phyloP scores from a whole-genome alignment of 1,140 invertebrate genomes.

The Sminthurides bifidus region DNA sequence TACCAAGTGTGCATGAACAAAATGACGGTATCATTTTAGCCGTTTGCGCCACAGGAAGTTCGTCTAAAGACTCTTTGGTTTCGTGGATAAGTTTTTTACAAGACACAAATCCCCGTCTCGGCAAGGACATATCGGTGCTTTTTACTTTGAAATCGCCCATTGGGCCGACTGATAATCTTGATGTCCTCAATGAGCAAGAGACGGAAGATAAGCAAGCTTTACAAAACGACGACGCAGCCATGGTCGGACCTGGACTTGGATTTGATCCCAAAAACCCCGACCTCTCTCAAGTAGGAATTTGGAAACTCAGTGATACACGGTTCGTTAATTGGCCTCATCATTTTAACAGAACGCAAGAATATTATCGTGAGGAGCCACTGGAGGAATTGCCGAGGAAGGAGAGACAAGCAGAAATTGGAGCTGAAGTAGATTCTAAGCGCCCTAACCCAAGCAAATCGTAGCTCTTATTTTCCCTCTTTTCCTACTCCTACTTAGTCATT shows the following conservation, averaged over 20 bases:
- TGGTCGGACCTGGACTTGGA: conserved; percentile 3
- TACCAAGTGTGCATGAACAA: conserved; percentile 73
- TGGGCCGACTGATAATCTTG: conserved; percentile 31
- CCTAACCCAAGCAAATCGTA: too few species aligned
- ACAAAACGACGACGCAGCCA: background rate
- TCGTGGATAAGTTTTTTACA: conserved; percentile 85
- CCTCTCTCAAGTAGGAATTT: conserved; percentile 25
- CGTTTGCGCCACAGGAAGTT: conserved; percentile 79
- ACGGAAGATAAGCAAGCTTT: conserved; percentile 2
- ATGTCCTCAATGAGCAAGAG: conserved; percentile 7
- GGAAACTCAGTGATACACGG: conserved; percentile 14
- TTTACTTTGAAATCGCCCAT: conserved; percentile 51
- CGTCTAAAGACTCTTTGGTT: conserved; percentile 72
- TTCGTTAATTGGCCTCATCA: conserved; percentile 32
- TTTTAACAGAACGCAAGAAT: too few species aligned
- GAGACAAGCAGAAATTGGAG: too few species aligned
- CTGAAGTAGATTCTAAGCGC: too few species aligned
- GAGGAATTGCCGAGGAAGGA: too few species aligned
- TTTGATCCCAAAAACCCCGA: conserved; percentile 19
- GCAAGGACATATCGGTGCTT: conserved; percentile 57
- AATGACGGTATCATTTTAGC: conserved; percentile 80
- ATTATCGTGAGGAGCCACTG: too few species aligned
- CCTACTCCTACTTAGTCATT: too few species aligned
- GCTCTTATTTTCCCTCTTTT: too few species aligned
- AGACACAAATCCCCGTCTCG: conserved; percentile 58